Percentiles rank a stretch among this genome's conserved stretches.
phyloP scores from a whole-genome alignment of 2,113 vertebrate genomes.

The Corythoichthys haematopterus region DNA sequence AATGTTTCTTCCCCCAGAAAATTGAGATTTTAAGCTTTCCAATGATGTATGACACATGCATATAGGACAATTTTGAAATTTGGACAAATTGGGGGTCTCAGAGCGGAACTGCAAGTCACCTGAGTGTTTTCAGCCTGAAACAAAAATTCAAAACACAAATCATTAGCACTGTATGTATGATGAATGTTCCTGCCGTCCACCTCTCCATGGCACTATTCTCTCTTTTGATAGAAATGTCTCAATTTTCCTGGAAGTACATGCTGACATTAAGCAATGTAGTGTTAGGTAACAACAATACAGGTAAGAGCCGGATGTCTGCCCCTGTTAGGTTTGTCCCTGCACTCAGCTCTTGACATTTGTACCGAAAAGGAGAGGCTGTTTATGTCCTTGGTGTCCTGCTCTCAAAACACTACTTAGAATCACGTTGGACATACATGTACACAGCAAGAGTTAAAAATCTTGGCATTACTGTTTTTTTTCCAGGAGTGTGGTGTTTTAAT shows the following conservation, averaged over 20 bases:
- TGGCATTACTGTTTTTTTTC: too few species aligned
- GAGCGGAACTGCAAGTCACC: too few species aligned
- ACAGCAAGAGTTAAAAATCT: too few species aligned
- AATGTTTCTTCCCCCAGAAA: too few species aligned
- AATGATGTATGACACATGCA: too few species aligned
- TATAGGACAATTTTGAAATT: too few species aligned
- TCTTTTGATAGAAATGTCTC: conserved; percentile 2
- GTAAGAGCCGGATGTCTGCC: conserved; percentile 21
- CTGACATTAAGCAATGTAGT: conserved; percentile 31
- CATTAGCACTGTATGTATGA: neutral
- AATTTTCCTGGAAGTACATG: neutral
- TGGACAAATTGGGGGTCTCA: too few species aligned
- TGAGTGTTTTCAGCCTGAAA: neutral
- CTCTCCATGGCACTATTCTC: neutral
- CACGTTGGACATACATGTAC: too few species aligned
- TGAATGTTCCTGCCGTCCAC: neutral
- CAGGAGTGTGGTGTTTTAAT: too few species aligned
- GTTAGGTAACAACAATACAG: conserved; percentile 42
- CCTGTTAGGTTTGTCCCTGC: conserved; percentile 25
- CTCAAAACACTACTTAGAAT: neutral
- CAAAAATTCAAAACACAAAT: conserved; percentile 4
- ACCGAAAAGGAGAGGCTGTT: conserved; percentile 14
- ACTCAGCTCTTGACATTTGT: conserved; percentile 45
- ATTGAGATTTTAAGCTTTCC: too few species aligned
- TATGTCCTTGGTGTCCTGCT: conserved; percentile 2